Conservation (phyloP, 2,113 vertebrate species). For the Hemicordylus capensis region DNA sequence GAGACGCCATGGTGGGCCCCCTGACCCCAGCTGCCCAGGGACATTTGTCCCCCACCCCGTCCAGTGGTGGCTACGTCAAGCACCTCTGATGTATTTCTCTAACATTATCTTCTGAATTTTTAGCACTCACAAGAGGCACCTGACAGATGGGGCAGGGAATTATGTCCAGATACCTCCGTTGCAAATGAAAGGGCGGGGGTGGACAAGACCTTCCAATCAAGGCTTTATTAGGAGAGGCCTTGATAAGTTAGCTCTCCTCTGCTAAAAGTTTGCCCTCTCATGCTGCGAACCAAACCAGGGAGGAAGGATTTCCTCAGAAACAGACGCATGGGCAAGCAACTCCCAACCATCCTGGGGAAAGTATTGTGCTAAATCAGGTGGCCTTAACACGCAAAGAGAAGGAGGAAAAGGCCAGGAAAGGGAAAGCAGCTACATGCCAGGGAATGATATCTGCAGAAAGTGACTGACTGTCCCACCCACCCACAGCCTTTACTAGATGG, state of each 20-base stretch:
- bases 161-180: rapidly evolving
- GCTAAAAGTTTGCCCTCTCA: neutral
- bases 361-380: rapidly evolving
- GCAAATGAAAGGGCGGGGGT: rapidly evolving
- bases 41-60: no score
- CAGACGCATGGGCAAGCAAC: rapidly evolving
- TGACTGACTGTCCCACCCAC: no score
- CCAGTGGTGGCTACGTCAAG: no score
- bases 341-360: rapidly evolving
- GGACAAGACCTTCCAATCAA: no score
- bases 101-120: no score
- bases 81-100: no score
- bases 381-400: neutral
- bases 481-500: rapidly evolving
- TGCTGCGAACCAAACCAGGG: rapidly evolving
- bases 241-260: neutral
- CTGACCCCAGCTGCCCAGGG: no score
- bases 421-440: neutral
- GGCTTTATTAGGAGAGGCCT: neutral
- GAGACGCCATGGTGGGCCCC: no score
- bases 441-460: neutral
- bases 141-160: neutral
- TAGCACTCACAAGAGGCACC: neutral
- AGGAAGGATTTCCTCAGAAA: neutral
- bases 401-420: neutral